Evolutionary conservation across 2,888 invertebrate genomes (phyloP), one percentile per base, ranked within the genome.

Genomic region (Caradrina clavipalpis): DNA sequence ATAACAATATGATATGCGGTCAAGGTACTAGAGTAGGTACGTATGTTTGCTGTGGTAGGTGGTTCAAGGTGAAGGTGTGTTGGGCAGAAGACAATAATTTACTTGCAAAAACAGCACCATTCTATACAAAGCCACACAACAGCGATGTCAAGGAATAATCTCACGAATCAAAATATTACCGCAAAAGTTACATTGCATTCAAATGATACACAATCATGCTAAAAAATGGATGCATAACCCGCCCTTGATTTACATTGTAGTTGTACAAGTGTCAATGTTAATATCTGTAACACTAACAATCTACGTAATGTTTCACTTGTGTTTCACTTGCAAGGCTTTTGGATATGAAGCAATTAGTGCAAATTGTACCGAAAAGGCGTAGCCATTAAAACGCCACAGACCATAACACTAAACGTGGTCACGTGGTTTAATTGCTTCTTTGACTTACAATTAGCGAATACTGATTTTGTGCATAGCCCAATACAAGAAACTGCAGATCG

Each of bases 251-350:
- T 11, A 35, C 35, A 61, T 68, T 19, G 5, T 45, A 15, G 42
- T 17, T 45, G 42, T 42, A 13, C 13, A 60, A 42, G 15, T 47
- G 19, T 51, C 57, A 57, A 26, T 26, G 1, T 45, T 39, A 15
- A 39, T 74, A 55, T 74, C n/a, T 55, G 42, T 50, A 39, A 59
- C 22, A 64, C 13, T 22, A 53, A 57, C 39, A 73, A 73, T 59
- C 5, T 59, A 45, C 26, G 22, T 59, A 39, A 58, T 22, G 19
- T 60, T 60, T 60, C 15, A 57, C 57, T 47, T 56, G 11, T 53
- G 56, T 57, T 63, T 68, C 26, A 54, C 49, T 70, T 67, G 77
- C 71, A 82, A 81, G 66, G 78, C 55, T 72, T 70, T 72, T 61
- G 11, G 47, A 55, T 55, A 68, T 61, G 31, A 56, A 64, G 35